phyloP scores from a whole-genome alignment of 2,113 vertebrate species.

The Andinoacara biseriatus region DNA sequence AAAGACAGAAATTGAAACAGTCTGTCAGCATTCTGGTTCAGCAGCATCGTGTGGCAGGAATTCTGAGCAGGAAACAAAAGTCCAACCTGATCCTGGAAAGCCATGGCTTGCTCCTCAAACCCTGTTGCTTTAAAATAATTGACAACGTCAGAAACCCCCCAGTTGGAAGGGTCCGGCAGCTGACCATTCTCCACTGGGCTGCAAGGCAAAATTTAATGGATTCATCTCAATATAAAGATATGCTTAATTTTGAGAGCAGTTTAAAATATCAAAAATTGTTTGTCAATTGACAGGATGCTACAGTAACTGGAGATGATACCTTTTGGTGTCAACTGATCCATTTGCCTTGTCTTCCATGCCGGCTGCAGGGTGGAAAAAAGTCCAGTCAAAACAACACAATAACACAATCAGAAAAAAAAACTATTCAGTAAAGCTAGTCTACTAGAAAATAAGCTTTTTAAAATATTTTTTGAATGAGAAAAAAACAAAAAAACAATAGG shows the following conservation, averaged over 20 bases:
- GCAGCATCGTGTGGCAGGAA: not conserved
- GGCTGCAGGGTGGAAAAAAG: conserved; percentile 65
- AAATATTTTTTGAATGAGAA: not conserved
- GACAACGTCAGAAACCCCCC: conserved; percentile 94
- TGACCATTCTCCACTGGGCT: conserved; percentile 89
- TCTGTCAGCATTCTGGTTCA: not conserved
- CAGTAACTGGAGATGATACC: conserved; percentile 75
- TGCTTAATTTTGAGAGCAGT: not conserved
- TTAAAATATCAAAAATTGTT: not conserved
- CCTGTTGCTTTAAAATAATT: conserved; percentile 97
- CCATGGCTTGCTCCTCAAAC: conserved; percentile 95
- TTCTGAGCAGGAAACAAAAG: not conserved
- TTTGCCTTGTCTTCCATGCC: conserved; percentile 96
- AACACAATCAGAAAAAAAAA: not conserved
- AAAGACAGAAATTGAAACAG: conserved; percentile 38
- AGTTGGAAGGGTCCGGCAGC: conserved; percentile 92
- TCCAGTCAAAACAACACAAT: not conserved
- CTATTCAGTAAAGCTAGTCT: not conserved
- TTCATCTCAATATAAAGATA: not conserved
- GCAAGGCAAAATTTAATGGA: not conserved
- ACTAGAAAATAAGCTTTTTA: not conserved
- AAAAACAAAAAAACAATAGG: not conserved
- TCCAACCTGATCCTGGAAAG: conserved; percentile 96
- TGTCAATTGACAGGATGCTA: not conserved
- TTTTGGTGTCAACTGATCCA: conserved; percentile 92